A percentile compares a stretch with the other conserved stretches of the same genome.
Conservation (phyloP, 1,140 invertebrate species). For the Phymorhynchus buccinoides region DNA sequence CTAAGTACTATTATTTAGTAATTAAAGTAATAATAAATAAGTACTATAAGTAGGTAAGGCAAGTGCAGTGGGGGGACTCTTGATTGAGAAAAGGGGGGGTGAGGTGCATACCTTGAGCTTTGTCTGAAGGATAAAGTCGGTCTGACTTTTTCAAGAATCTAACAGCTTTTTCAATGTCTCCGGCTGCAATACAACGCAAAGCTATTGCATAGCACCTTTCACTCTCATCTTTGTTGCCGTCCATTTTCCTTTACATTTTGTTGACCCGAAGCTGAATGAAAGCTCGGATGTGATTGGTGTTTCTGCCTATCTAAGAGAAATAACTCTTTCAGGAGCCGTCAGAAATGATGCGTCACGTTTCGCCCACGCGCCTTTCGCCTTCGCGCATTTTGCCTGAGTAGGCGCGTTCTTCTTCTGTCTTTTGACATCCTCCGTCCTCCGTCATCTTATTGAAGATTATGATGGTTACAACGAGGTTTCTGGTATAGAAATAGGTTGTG, state of each 20-base stretch:
- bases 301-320: background rate
- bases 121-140: conserved; percentile 86
- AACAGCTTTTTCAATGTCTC: conserved; percentile 88
- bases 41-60: background rate
- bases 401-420: no score
- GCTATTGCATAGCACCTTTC: conserved; percentile 89
- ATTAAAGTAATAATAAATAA: no score
- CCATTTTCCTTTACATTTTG: conserved; percentile 78
- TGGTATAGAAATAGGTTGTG: no score
- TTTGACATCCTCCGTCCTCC: no score
- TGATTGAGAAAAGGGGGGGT: background rate
- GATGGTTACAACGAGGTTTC: no score
- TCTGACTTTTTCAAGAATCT: conserved; percentile 91
- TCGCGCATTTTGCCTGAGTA: no score
- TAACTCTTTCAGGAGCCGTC: background rate
- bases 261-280: background rate
- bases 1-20: no score
- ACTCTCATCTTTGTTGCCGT: conserved; percentile 95
- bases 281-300: conserved; percentile 18
- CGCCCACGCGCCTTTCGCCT: no score
- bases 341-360: no score
- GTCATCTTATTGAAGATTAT: no score
- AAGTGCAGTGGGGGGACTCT: no score
- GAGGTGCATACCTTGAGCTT: conserved; percentile 83
- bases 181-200: conserved; percentile 82